Evolutionary conservation across 2,113 vertebrate species (phyloP), one percentile per base, ranked within the genome.

Genomic region (Hassar affinis): DNA sequence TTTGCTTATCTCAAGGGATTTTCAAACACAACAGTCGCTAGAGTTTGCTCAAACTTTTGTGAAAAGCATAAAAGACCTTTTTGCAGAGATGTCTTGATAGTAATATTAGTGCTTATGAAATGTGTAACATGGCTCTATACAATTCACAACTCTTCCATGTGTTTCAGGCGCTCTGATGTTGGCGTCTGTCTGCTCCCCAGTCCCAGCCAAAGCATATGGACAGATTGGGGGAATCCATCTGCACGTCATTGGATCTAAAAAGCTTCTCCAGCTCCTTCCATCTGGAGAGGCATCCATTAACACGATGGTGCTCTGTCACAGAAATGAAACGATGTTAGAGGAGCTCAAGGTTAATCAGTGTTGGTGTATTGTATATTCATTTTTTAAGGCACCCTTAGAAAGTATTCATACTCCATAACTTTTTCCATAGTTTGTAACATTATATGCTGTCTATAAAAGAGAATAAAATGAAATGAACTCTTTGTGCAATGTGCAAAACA

Each of bases 291-390:
- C 90, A 0, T 76, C 88, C 8, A 85, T 95, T 88, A 97, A 95
- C 91, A 97, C 95, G 5, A 90, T 98, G 91, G 59, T 97, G 71
- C 95, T 99, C 66, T 97, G 97, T 87, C 97, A 96, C 91, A 95
- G 98, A 91, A 99, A 92, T 72, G 96, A 97, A 89, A 97, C 96
- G 0, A 90, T 94, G 38, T 92, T 97, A 87, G 94, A 94, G 85
- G 98, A 99, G 84, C 87, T 99, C 81, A 98, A 96, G 96, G 98
- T 99, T 88, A 45, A 87, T 30, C 71, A 0, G 68, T 30, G 30
- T 27, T 47, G 0, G 8, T 33, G 25, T 82, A 64, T 76, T 49
- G n/a, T n/a, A n/a, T n/a, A 38, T 42, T 27, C 10, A 22, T 51
- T 1, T 1, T 27, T 52, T 10, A 9, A 49, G n/a, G 11, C 25